phyloP scores from a whole-genome alignment of 2,888 invertebrate genomes.

The Macaria liturata region DNA sequence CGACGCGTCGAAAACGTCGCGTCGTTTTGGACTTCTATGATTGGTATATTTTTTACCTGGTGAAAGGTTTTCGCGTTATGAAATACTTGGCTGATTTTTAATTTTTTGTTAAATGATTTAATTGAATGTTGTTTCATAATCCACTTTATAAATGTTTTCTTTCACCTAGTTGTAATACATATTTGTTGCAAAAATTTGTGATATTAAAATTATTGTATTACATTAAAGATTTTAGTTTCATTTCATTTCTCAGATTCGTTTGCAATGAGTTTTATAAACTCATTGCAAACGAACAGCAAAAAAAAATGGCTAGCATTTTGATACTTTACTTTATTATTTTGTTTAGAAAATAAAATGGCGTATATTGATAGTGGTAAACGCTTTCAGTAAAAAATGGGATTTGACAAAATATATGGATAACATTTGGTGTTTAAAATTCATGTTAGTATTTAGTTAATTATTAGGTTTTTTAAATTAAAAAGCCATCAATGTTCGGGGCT shows the following conservation, averaged over 20 bases:
- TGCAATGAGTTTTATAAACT: too few species aligned
- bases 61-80: too few species aligned
- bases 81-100: too few species aligned
- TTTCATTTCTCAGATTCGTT: constrained; percentile 8
- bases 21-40: too few species aligned
- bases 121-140: too few species aligned
- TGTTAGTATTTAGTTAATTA: constrained; percentile 24
- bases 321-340: background rate
- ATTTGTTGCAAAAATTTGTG: constrained; percentile 25
- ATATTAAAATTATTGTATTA: constrained; percentile 35
- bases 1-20: too few species aligned
- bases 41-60: too few species aligned
- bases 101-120: too few species aligned
- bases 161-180: too few species aligned
- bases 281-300: too few species aligned
- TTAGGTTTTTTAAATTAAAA: constrained; percentile 24
- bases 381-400: background rate
- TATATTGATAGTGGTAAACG: constrained; percentile 22
- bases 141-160: too few species aligned
- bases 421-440: constrained; percentile 4
- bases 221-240: constrained; percentile 30
- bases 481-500: constrained; percentile 33
- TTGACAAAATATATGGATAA: background rate
- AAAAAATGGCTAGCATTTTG: too few species aligned
- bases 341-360: constrained; percentile 22